Evolutionary conservation across 2,888 invertebrate genomes (phyloP), one percentile per base, ranked within the genome.

Genomic region (Anagyrus pseudococci): DNA sequence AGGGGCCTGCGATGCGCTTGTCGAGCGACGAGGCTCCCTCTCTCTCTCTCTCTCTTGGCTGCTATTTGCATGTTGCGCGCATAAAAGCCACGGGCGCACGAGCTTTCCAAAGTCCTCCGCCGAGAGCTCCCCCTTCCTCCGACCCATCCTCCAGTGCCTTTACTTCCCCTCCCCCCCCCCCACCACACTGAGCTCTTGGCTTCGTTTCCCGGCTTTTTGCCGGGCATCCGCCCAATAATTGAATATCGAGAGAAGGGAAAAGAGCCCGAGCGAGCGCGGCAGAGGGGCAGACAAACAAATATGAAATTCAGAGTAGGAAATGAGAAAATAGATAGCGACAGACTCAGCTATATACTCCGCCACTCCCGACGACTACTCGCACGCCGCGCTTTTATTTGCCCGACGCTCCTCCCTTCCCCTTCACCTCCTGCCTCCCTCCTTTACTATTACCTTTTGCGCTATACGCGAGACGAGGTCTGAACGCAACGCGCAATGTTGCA

Each of bases 151-250:
- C 37, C 15, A 20, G 26, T 25, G 37, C 20, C 26, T 40, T 56
- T 29, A n/a, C 29, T 43, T 20, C n/a, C 52, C 6, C 37, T 44
- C 49, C 40, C 15, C n/a, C 40, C 10, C 23, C 22, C 48, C 13
- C 43, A 6, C 41, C n/a, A 3, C 8, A 19, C n/a, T 40, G 37
- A 37, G 13, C 37, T 41, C 23, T 20, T 57, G n/a, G 63, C 69
- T 71, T 72, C 67, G 70, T 71, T 69, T 69, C 68, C 70, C 67
- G 67, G 68, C 70, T 70, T 74, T 74, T 74, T 71, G 70, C 72
- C 55, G 59, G 59, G 64, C 69, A 69, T 68, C 67, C 73, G 68
- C 69, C 60, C 77, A 73, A 76, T 78, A 78, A 78, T 78, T 77
- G 78, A 78, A 78, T 77, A 77, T 76, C 69, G 76, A 68, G 70